Conservation (phyloP, 2,113 vertebrate genomes). For the Microtus pennsylvanicus region DNA sequence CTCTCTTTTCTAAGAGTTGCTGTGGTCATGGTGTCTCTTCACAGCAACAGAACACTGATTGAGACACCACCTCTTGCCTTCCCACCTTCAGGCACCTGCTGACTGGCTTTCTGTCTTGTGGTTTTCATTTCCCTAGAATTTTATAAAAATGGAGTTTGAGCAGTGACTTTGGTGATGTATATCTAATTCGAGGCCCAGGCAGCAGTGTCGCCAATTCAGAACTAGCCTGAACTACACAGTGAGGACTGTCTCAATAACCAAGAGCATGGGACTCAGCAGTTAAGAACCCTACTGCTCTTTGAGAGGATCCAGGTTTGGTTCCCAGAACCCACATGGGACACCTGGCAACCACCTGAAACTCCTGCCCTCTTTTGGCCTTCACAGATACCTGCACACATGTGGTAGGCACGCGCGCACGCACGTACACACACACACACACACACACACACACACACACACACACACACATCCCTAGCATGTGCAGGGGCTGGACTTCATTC, state of each 20-base stretch:
- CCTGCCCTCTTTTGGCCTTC: neutral
- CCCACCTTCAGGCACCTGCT: neutral
- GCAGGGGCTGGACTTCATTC: neutral
- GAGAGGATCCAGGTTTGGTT: neutral
- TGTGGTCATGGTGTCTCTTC: neutral
- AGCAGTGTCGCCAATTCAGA: neutral
- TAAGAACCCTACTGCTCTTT: neutral
- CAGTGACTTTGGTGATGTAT: neutral
- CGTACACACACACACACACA: neutral
- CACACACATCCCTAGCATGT: neutral
- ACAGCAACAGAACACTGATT: neutral
- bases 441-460: neutral
- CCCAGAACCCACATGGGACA: neutral
- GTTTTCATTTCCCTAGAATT: neutral
- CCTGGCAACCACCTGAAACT: neutral
- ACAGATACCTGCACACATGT: neutral
- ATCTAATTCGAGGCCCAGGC: neutral
- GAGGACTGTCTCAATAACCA: neutral
- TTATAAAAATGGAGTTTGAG: neutral
- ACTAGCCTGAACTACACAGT: neutral
- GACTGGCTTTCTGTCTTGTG: accelerated
- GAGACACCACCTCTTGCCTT: neutral
- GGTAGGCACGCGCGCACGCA: neutral
- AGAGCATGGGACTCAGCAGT: neutral
- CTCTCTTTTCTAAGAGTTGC: neutral